These are phyloP conservation scores for Sinocyclocheilus grahami DNA, from an alignment of 2,113 vertebrate genomes.

Conservation along the genomic window DNA sequence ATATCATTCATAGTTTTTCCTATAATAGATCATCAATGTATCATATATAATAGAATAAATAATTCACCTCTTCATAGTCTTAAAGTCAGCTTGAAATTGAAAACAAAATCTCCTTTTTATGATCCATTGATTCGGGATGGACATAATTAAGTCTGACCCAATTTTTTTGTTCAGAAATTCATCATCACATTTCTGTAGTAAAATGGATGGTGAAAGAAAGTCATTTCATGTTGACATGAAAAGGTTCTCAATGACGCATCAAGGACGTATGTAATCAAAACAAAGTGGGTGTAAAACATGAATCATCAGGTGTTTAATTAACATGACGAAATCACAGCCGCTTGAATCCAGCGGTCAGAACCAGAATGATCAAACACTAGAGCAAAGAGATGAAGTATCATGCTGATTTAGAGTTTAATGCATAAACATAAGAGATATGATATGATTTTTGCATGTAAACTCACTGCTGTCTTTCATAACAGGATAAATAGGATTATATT, in stretches of 20 bases:
- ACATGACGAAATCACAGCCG: neutral
- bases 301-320: neutral
- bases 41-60: no score
- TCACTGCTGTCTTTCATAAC: neutral
- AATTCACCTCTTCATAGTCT: no score
- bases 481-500: neutral
- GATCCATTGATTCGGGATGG: neutral
- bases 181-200: neutral
- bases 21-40: no score
- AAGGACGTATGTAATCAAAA: neutral
- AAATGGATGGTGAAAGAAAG: neutral
- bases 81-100: no score
- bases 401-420: neutral
- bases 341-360: neutral
- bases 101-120: neutral
- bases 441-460: neutral
- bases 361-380: neutral
- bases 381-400: neutral
- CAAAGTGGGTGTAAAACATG: neutral
- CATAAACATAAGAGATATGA: neutral
- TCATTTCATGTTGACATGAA: neutral
- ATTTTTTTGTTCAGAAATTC: neutral
- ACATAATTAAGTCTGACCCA: neutral
- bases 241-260: neutral
- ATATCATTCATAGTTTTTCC: no score